Conservation (phyloP, 2,888 invertebrate genomes). For the Chironomus tentans region DNA sequence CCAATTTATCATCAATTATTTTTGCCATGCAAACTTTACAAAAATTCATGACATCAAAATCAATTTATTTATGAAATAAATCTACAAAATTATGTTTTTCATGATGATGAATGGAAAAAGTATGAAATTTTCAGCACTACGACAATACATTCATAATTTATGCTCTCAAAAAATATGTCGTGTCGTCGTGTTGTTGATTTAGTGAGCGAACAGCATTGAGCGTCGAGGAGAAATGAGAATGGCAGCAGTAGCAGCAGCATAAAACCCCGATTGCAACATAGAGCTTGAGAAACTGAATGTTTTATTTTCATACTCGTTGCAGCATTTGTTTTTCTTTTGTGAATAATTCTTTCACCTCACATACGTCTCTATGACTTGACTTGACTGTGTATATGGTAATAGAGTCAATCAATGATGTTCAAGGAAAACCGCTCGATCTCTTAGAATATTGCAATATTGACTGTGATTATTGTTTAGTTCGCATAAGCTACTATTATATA, state of each 20-base stretch:
- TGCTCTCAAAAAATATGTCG: neutral
- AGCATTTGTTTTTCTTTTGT: too few relatives aligned
- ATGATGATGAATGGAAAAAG: too few relatives aligned
- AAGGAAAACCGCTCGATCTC: neutral
- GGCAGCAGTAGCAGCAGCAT: neutral
- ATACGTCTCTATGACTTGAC: neutral
- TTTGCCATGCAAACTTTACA: too few relatives aligned
- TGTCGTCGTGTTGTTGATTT: neutral
- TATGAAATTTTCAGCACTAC: too few relatives aligned
- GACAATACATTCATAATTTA: too few relatives aligned
- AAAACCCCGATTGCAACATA: neutral
- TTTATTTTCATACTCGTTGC: too few relatives aligned
- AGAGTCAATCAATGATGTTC: neutral
- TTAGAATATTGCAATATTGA: neutral
- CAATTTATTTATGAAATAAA: too few relatives aligned
- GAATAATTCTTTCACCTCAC: neutral
- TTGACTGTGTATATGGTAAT: neutral
- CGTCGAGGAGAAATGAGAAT: neutral
- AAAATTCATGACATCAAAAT: too few relatives aligned
- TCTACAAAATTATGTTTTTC: too few relatives aligned
- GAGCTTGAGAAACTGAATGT: neutral
- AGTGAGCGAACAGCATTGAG: too few relatives aligned
- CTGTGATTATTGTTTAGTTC: neutral
- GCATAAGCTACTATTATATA: neutral
- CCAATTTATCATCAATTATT: too few relatives aligned